Percentiles rank a stretch among this genome's conserved stretches.
These are phyloP conservation scores for Sebastes flavidus DNA, from an alignment of 2,797 vertebrate species.

Conservation along the genomic window DNA sequence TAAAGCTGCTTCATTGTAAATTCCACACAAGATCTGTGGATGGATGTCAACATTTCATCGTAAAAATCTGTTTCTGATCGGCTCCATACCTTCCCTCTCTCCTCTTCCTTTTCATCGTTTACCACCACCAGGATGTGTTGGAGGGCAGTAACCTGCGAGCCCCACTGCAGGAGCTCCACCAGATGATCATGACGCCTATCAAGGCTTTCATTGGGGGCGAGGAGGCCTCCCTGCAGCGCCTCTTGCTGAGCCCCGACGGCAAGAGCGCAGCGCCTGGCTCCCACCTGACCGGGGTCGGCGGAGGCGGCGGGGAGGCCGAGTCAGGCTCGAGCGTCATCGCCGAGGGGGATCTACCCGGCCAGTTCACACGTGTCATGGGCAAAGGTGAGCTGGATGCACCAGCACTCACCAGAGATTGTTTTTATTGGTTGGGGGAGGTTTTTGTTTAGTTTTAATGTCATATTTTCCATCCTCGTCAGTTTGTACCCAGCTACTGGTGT, in stretches of 20 bases:
- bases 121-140: conserved; percentile 88
- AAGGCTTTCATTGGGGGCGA: conserved; percentile 85
- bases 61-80: neutral
- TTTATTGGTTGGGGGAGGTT: neutral
- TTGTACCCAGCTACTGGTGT: conserved; percentile 98
- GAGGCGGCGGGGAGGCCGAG: conserved; percentile 89
- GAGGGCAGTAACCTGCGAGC: conserved; percentile 92
- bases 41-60: neutral
- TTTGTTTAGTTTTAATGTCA: neutral
- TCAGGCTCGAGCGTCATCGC: conserved; percentile 84
- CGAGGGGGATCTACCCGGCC: conserved; percentile 92
- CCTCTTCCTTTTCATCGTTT: neutral
- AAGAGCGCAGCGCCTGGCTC: conserved; percentile 81
- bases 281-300: conserved; percentile 86
- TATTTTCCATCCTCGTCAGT: conserved; percentile 76
- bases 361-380: conserved; percentile 98
- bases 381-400: conserved; percentile 85
- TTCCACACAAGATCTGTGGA: neutral
- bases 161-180: conserved; percentile 95
- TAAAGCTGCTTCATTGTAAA: neutral
- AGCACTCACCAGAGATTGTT: neutral
- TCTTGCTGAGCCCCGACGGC: conserved; percentile 80
- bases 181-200: conserved; percentile 98
- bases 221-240: conserved; percentile 81
- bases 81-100: neutral